A percentile compares a stretch with the other conserved stretches of the same genome.
phyloP scores from a whole-genome alignment of 2,888 invertebrate species.

The Heteromurus nitidus region DNA sequence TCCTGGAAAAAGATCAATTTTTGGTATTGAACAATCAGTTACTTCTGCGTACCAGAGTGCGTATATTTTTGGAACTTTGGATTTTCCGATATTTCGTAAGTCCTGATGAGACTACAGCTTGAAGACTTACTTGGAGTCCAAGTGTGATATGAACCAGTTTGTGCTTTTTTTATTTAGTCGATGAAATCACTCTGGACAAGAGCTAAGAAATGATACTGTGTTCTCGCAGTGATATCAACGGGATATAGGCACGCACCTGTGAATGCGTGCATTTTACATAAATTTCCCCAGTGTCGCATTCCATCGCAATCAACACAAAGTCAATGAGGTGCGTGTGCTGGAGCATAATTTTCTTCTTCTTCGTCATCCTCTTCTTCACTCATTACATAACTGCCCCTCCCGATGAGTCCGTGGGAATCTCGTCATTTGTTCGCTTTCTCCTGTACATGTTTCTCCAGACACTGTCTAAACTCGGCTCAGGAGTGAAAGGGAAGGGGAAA shows the following conservation, averaged over 20 bases:
- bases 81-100: not conserved
- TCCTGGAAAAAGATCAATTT: conserved; percentile 41
- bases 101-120: not conserved
- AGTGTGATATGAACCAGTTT: no score
- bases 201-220: no score
- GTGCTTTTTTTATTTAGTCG: conserved; percentile 23
- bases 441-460: conserved; percentile 48
- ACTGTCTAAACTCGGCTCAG: conserved; percentile 17
- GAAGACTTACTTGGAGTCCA: not conserved
- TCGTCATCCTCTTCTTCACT: conserved; percentile 49
- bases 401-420: conserved; percentile 36
- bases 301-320: not conserved
- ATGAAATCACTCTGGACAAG: conserved; percentile 30
- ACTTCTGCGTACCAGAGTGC: no score
- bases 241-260: no score
- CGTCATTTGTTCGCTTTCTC: conserved; percentile 50
- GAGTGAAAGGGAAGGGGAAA: conserved; percentile 2
- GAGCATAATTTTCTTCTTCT: conserved; percentile 35
- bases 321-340: conserved; percentile 54
- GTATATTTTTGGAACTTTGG: no score
- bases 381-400: conserved; percentile 50
- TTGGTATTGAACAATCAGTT: conserved; percentile 43
- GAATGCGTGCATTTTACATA: no score
- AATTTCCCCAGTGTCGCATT: no score
- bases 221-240: no score